phyloP scores from a whole-genome alignment of 2,888 invertebrate genomes.

The Dendrolimus houi region DNA sequence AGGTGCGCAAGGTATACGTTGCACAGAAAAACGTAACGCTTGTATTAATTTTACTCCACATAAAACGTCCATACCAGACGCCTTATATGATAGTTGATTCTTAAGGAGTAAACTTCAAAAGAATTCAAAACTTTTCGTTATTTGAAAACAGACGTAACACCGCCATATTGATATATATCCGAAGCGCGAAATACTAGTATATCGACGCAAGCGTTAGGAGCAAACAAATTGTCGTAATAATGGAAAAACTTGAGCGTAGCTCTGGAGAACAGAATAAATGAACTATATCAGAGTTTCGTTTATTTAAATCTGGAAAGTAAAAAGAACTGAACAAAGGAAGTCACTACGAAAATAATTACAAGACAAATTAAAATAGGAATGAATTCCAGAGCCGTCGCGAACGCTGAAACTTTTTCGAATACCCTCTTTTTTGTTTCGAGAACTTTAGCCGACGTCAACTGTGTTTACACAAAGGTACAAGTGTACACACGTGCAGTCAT shows the following conservation, averaged over 20 bases:
- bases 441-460: not conserved
- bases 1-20: no score
- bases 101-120: no score
- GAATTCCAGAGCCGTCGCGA: constrained; percentile 12
- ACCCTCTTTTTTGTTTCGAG: not conserved
- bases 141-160: not conserved
- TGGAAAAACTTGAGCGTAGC: not conserved
- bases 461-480: not conserved
- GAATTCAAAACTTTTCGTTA: not conserved
- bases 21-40: no score
- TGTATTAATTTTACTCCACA: no score
- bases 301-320: constrained; percentile 18
- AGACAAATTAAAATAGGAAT: constrained; percentile 21
- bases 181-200: not conserved
- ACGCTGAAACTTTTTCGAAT: constrained; percentile 17
- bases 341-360: constrained; percentile 23
- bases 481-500: no score
- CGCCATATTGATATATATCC: not conserved
- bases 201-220: not conserved
- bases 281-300: constrained; percentile 10
- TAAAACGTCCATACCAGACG: no score
- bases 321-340: constrained; percentile 15
- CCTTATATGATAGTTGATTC: no score
- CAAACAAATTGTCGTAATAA: not conserved
- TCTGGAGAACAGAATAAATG: not conserved